Evolutionary conservation across 2,888 invertebrate species (phyloP), one percentile per base, ranked within the genome.

Genomic region (Metopia argyrocephala): DNA sequence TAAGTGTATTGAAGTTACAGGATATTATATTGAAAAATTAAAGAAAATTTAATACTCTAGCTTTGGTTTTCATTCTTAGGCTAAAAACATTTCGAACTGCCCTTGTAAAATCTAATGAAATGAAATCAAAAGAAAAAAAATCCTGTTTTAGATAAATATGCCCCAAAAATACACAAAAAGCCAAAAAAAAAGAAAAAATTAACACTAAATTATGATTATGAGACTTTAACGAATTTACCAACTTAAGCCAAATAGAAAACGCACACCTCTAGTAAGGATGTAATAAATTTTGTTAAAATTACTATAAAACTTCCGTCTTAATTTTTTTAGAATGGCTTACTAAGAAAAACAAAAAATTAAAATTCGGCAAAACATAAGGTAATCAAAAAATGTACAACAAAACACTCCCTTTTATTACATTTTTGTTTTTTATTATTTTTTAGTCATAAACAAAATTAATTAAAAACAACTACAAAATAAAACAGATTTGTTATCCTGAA

Each of bases 201-300:
- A n/a, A 9, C 38, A 38, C 12, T 38, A 38, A 38, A 38, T 38
- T 15, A 38, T 38, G 15, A 38, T 38, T 38, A 38, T 38, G 38
- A 38, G 38, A 2, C 2, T 12, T 38, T 38, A 38, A 38, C 15
- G n/a, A n/a, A n/a, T n/a, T n/a, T n/a, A n/a, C 38, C 12, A 3
- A 38, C 6, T 15, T 15, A 38, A 12, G n/a, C 46, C 18, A 5
- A 12, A 5, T 12, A 31, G 7, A 45, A 54, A 52, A 46, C 6
- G 1, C 5, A 48, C 21, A 66, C 27, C 18, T n/a, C 61, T 23
- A 57, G 18, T 82, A 75, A 83, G 78, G 76, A 82, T 82, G 82
- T 82, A 74, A 84, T 84, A 84, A 84, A 84, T 84, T 83, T 79
- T 82, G 80, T 76, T 76, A 70, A 79, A 81, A 78, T 81, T 66